phyloP scores from a whole-genome alignment of 2,113 vertebrate species.

The Athene cunicularia region DNA sequence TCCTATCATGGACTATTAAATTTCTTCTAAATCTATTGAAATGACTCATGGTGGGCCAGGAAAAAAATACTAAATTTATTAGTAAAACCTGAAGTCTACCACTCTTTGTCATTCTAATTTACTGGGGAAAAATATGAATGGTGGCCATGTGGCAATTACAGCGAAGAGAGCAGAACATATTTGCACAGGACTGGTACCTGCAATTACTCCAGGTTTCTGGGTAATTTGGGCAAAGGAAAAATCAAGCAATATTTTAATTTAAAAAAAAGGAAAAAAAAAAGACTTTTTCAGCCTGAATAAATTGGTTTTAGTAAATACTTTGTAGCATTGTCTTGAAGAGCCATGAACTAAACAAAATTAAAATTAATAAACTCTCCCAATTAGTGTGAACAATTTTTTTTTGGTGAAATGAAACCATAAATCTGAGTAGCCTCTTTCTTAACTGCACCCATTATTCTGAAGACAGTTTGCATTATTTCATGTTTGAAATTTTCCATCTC shows the following conservation, averaged over 20 bases:
- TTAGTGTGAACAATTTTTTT: not conserved
- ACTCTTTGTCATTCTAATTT: not conserved
- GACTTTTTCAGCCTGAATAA: not conserved
- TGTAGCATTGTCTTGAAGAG: not conserved
- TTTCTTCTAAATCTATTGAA: not conserved
- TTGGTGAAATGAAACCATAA: not conserved
- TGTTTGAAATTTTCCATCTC: not conserved
- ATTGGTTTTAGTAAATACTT: not conserved
- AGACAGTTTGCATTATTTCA: not conserved
- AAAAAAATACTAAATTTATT: not conserved
- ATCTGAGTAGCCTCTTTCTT: not conserved
- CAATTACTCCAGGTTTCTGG: not conserved
- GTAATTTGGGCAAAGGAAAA: not conserved
- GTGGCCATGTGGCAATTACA: not conserved
- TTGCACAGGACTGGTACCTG: not conserved
- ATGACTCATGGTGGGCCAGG: not conserved
- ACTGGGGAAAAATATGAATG: not conserved
- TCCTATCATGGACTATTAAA: not conserved
- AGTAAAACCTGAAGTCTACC: not conserved
- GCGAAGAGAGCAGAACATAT: not conserved
- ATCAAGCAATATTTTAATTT: not conserved
- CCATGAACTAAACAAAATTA: not conserved
- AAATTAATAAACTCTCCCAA: not conserved
- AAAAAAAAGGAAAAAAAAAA: not conserved
- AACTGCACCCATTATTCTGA: not conserved